A percentile compares a stretch with the other conserved stretches of the same genome.
Conservation (phyloP, 2,113 vertebrate genomes). For the Chionomys nivalis region DNA sequence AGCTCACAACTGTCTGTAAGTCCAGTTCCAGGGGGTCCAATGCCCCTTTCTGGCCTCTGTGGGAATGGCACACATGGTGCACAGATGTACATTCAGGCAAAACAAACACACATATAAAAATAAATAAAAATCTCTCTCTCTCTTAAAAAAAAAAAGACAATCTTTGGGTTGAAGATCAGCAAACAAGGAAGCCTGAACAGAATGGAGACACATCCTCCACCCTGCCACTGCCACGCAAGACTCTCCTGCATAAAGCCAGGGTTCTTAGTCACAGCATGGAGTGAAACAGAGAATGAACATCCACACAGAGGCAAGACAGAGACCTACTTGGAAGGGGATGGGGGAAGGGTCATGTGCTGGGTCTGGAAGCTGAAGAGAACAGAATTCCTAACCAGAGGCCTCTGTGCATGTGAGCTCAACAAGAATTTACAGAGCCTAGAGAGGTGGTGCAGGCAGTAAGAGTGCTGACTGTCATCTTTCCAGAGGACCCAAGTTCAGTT, state of each 20-base stretch:
- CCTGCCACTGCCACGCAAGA: too few relatives aligned
- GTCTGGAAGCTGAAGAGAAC: background rate
- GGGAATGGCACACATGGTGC: background rate
- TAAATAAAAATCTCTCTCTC: background rate
- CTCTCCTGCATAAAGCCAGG: background rate
- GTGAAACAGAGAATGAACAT: background rate
- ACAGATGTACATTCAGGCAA: background rate
- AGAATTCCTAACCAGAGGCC: background rate
- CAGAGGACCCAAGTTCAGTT: background rate
- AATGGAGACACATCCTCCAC: background rate
- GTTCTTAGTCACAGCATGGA: background rate
- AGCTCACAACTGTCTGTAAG: background rate
- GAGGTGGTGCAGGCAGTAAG: background rate
- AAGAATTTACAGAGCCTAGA: background rate
- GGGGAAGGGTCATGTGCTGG: fast-evolving
- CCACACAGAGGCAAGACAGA: background rate
- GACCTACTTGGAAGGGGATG: background rate
- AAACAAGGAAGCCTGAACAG: background rate
- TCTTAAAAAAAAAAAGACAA: background rate
- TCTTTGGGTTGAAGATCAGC: background rate
- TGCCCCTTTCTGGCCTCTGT: background rate
- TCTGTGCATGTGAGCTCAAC: background rate
- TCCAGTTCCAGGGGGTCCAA: background rate
- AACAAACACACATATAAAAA: background rate
- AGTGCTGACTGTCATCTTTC: background rate